A percentile compares a stretch with the other conserved stretches of the same genome.
Conservation (phyloP, 1,140 invertebrate species). For the Conus betulinus region DNA sequence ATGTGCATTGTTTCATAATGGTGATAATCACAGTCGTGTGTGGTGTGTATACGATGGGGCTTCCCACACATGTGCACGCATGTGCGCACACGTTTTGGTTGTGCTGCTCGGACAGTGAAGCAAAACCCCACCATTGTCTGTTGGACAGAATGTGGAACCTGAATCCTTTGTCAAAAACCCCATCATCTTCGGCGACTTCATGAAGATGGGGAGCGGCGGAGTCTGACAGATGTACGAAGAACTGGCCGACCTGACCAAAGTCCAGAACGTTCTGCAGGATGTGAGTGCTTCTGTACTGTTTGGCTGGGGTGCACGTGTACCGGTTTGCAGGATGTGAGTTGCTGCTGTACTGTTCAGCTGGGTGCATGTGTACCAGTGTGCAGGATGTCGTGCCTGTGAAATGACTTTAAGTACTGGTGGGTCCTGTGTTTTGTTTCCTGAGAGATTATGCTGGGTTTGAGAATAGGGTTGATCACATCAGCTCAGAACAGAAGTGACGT, state of each 20-base stretch:
- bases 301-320: not conserved
- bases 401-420: too few relatives aligned
- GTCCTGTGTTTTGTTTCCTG: too few relatives aligned
- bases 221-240: conserved; percentile 74
- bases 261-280: conserved; percentile 71
- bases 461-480: too few relatives aligned
- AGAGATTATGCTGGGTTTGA: too few relatives aligned
- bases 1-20: too few relatives aligned
- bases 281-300: conserved; percentile 58
- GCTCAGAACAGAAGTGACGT: too few relatives aligned
- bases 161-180: conserved; percentile 71
- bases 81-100: too few relatives aligned
- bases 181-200: conserved; percentile 76
- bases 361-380: not conserved
- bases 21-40: too few relatives aligned
- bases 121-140: conserved; percentile 29
- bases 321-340: conserved; percentile 60
- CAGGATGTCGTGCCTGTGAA: not conserved
- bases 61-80: not conserved
- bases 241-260: conserved; percentile 70
- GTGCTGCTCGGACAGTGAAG: not conserved
- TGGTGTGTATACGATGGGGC: too few relatives aligned
- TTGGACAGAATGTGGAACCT: conserved; percentile 66
- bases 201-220: conserved; percentile 72
- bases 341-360: not conserved